Evolutionary conservation across 2,888 invertebrate species (phyloP).

Genomic region (Sthenelais limicola): DNA sequence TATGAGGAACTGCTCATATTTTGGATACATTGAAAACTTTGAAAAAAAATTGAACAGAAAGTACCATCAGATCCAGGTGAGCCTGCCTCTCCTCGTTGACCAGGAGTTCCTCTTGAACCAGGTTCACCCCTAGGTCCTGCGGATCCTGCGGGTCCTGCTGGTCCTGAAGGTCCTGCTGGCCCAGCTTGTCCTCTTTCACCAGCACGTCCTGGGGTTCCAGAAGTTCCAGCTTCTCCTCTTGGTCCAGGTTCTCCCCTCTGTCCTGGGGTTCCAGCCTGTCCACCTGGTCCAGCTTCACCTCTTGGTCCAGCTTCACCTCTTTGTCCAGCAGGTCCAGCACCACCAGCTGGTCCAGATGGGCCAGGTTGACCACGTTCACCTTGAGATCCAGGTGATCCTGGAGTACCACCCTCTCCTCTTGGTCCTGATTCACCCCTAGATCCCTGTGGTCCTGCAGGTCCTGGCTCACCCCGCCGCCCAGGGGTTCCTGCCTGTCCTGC

Average conservation of each 20-base stretch:
- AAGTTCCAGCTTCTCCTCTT: constrained; percentile 56
- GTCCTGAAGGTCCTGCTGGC: constrained; percentile 43
- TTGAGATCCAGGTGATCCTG: constrained; percentile 50
- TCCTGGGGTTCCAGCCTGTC: constrained; percentile 31
- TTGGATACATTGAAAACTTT: too few species aligned
- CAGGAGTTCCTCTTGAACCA: constrained; percentile 32
- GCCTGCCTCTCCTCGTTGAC: constrained; percentile 46
- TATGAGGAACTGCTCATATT: too few species aligned
- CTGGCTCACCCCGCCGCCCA: constrained; percentile 27
- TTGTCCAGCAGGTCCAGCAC: constrained; percentile 42
- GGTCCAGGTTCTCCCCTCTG: constrained; percentile 28
- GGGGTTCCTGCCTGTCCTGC: too few species aligned
- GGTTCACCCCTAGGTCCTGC: constrained; percentile 42
- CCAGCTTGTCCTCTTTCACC: constrained; percentile 57
- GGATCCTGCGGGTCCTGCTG: constrained; percentile 53
- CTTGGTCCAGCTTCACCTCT: constrained; percentile 41
- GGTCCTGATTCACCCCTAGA: constrained; percentile 27
- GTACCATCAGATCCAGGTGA: constrained; percentile 15
- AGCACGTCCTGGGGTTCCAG: constrained; percentile 74
- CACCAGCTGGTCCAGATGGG: constrained; percentile 43
- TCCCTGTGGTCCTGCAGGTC: constrained; percentile 44
- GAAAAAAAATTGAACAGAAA: too few species aligned
- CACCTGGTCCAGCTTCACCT: constrained; percentile 39
- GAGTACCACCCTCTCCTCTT: constrained; percentile 40
- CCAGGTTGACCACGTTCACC: constrained; percentile 45